These are phyloP conservation scores for Cardiocondyla obscurior DNA, from an alignment of 1,140 invertebrate genomes.

Conservation along the genomic window DNA sequence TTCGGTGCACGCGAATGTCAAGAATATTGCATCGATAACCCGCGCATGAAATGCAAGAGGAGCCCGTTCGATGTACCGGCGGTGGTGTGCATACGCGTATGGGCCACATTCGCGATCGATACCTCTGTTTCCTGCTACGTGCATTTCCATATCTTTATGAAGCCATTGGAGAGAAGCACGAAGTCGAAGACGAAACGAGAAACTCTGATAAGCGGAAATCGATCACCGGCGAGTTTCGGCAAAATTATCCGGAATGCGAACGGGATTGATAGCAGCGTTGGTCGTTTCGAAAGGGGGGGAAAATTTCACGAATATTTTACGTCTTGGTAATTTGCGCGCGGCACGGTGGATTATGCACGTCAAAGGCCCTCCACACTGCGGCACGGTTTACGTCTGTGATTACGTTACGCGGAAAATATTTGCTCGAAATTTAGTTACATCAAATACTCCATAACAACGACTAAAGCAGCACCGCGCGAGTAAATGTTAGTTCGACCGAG, in stretches of 20 bases:
- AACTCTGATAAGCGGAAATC: slow-evolving; percentile 25
- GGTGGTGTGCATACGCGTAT: slow-evolving; percentile 35
- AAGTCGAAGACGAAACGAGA: not conserved
- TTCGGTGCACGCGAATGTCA: slow-evolving; percentile 40
- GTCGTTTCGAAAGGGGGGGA: not conserved
- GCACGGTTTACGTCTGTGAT: not conserved
- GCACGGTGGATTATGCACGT: not conserved
- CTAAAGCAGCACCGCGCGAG: not conserved
- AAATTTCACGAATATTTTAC: not conserved
- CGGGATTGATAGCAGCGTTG: no score
- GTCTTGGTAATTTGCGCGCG: not conserved
- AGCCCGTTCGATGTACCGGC: slow-evolving; percentile 17
- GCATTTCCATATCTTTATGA: slow-evolving; percentile 30
- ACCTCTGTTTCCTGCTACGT: slow-evolving; percentile 25
- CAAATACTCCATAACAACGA: slow-evolving; percentile 42
- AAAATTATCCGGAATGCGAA: slow-evolving; percentile 9
- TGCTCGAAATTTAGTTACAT: slow-evolving; percentile 29
- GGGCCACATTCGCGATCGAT: slow-evolving; percentile 31
- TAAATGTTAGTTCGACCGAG: slow-evolving; percentile 30
- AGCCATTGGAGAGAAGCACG: slow-evolving; percentile 13
- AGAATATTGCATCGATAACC: slow-evolving; percentile 58
- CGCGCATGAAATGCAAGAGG: slow-evolving; percentile 49
- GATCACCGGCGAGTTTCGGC: not conserved
- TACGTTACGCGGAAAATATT: slow-evolving; percentile 34
- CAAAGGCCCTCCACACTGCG: not conserved